Conservation (phyloP, 2,888 invertebrate species). For the Aricia artaxerxes region DNA sequence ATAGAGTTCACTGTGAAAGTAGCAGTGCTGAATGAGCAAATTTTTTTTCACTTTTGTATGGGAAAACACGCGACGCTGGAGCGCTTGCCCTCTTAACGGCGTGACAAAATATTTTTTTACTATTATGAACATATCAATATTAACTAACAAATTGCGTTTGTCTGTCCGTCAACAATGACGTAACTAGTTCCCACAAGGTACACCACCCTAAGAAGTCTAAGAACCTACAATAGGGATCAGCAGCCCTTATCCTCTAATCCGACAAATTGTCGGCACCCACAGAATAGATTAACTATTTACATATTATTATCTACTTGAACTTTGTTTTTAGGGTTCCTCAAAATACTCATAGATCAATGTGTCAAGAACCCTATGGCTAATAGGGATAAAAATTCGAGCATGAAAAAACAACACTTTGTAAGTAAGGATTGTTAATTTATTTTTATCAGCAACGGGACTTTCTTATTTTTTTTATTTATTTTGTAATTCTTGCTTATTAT, state of each 20-base stretch:
- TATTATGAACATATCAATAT: background rate
- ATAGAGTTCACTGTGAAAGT: too few species aligned
- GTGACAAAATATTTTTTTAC: background rate
- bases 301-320: background rate
- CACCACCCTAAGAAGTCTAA: background rate
- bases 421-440: too few species aligned
- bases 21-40: too few species aligned
- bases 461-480: too few species aligned
- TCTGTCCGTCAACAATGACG: background rate
- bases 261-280: constrained; percentile 54
- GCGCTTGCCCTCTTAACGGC: too few species aligned
- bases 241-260: constrained; percentile 63
- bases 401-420: background rate
- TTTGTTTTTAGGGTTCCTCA: background rate
- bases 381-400: constrained; percentile 1
- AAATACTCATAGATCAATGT: background rate
- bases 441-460: too few species aligned
- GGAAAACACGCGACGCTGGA: too few species aligned
- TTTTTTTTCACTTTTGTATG: too few species aligned
- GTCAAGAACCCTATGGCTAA: background rate
- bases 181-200: constrained; percentile 10
- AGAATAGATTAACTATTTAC: constrained; percentile 1
- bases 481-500: too few species aligned
- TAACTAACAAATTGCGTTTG: constrained; percentile 8
- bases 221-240: constrained; percentile 57